A percentile compares a stretch with the other conserved stretches of the same genome.
Conservation (phyloP, 2,797 vertebrate genomes). For the Galaxias olidus region DNA sequence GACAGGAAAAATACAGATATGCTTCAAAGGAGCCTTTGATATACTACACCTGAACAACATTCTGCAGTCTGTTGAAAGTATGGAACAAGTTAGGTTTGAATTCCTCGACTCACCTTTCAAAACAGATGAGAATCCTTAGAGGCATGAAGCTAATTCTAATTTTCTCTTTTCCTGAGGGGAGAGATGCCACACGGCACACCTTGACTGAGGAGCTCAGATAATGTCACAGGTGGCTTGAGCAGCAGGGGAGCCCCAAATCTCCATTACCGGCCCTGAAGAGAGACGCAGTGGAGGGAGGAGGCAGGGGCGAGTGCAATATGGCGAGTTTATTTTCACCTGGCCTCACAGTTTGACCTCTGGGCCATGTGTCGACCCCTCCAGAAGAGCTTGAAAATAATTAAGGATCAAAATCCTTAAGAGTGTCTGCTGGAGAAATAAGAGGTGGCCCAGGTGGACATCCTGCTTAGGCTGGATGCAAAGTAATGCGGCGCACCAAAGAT, state of each 20-base stretch:
- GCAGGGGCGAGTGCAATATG: slow-evolving; percentile 76
- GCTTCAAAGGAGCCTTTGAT: slow-evolving; percentile 18
- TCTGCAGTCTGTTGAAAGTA: background rate
- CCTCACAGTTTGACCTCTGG: slow-evolving; percentile 83
- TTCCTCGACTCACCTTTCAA: background rate
- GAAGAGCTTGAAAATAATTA: slow-evolving; percentile 82
- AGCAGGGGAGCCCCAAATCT: slow-evolving; percentile 71
- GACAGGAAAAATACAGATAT: background rate
- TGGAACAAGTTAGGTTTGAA: background rate
- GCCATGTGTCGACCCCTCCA: slow-evolving; percentile 71
- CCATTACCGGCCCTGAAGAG: slow-evolving; percentile 71
- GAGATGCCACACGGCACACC: slow-evolving; percentile 50
- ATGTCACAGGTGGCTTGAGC: slow-evolving; percentile 80
- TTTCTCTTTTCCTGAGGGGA: slow-evolving; percentile 52
- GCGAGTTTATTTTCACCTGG: slow-evolving; percentile 81
- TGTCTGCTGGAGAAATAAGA: slow-evolving; percentile 37
- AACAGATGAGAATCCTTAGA: slow-evolving; percentile 49
- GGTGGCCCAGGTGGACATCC: slow-evolving; percentile 29
- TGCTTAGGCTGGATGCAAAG: slow-evolving; percentile 9
- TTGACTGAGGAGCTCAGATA: slow-evolving; percentile 64
- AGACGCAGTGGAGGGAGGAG: slow-evolving; percentile 65
- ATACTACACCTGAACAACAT: background rate
- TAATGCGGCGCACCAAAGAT: background rate
- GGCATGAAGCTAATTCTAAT: slow-evolving; percentile 61
- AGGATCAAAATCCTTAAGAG: slow-evolving; percentile 63